Evolutionary conservation across 64 coral and sea anemone genomes (phyloP), one percentile per base, ranked within the genome.

Genomic region (Pachyseris speciosa): DNA sequence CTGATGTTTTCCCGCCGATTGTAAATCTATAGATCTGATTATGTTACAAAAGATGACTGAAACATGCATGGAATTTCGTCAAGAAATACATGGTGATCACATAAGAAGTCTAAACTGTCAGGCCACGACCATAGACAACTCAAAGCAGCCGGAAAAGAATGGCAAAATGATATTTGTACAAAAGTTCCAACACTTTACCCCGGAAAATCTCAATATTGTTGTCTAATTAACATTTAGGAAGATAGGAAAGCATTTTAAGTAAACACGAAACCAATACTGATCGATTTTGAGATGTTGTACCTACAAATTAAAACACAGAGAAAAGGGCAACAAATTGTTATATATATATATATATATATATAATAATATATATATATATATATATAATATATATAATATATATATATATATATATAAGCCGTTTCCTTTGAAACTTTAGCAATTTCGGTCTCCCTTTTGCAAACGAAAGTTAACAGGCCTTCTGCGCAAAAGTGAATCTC

Each of bases 271-370:
- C 12, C 20, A 81, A 61, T 19, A 36, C 19, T 81, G 33, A 81
- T 81, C 63, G 77, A 51, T 81, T 63, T 61, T 81, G 38, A 41
- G 53, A 81, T 81, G 77, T 40, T 37, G 37, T 58, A 22, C 53
- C 53, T 32, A 36, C 48, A 81, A 81, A 61, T 37, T 53, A 81
- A 61, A 81, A 19, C 34, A 11, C 19, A 60, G 34, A 60, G 34
- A 63, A 81, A 81, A 81, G 77, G 32, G 77, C 77, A 81, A 81
- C 63, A 81, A 81, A 63, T 57, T 81, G 77, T 53, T 81, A 40
- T 31, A 7, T 58, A 61, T 61, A 61, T 63, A 22, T n/a, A n/a
- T n/a, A n/a, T n/a, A n/a, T n/a, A n/a, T n/a, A n/a, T n/a, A n/a
- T n/a, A n/a, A n/a, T n/a, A n/a, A n/a, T n/a, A n/a, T n/a, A n/a